A percentile compares a stretch with the other conserved stretches of the same genome.
Evolutionary conservation across 1,140 invertebrate genomes (phyloP).

Genomic region (Macrocentrus cingulum): DNA sequence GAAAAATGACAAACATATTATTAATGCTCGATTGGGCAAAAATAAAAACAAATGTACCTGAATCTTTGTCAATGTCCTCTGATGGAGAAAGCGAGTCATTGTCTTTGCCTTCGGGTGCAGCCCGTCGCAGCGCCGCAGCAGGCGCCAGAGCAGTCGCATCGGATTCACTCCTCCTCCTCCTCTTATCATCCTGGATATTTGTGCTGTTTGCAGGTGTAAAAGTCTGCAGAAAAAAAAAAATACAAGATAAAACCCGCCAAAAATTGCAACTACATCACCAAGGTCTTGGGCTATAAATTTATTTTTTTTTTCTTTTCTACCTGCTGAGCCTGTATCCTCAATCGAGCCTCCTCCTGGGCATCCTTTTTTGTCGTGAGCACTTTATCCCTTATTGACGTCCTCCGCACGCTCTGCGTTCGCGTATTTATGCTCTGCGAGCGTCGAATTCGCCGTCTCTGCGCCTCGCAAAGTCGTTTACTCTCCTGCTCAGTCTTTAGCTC

Average conservation of each 20-base stretch:
- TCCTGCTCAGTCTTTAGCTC: conserved; percentile 90
- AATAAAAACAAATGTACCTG: conserved; percentile 47
- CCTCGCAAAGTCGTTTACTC: conserved; percentile 69
- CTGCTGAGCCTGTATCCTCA: conserved; percentile 70
- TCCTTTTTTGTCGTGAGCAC: conserved; percentile 93
- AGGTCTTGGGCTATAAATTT: too few relatives aligned
- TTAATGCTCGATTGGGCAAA: too few relatives aligned
- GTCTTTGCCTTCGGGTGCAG: conserved; percentile 77
- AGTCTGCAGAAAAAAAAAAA: conserved; percentile 38
- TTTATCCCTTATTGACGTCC: conserved; percentile 94
- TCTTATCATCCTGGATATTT: conserved; percentile 34
- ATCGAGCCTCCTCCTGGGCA: conserved; percentile 85
- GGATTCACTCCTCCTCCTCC: conserved; percentile 56
- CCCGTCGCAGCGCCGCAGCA: conserved; percentile 63
- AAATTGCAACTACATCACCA: too few relatives aligned
- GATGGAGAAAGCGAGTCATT: conserved; percentile 67
- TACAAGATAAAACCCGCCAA: background rate
- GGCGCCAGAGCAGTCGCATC: conserved; percentile 59
- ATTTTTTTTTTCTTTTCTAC: too few relatives aligned
- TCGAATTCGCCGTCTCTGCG: conserved; percentile 64
- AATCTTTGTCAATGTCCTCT: conserved; percentile 65
- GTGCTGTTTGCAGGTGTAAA: conserved; percentile 44
- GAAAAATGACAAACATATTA: background rate
- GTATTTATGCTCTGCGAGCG: conserved; percentile 68
- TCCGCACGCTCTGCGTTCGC: conserved; percentile 81